Evolutionary conservation across 2,888 invertebrate species (phyloP), one percentile per base, ranked within the genome.

Genomic region (Malacosoma neustria): DNA sequence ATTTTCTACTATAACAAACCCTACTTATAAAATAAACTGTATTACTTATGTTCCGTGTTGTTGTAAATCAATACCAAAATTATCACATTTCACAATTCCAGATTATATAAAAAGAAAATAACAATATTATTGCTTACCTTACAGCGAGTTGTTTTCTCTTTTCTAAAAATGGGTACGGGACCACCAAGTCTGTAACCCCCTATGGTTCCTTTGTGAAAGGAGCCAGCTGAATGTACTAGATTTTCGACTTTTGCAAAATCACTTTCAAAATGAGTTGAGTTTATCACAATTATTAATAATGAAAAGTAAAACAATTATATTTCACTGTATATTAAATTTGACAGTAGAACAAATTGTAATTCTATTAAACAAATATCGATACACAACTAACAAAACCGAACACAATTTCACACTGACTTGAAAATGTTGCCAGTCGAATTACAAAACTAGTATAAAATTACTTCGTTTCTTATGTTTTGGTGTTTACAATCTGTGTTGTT

Each of bases 201-300:
- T 52, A 56, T 58, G 50, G 63, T 65, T 75, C 73, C 79, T 81
- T 81, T 80, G 80, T 77, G 72, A 73, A 74, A 72, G 69, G 58
- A 63, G 61, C 50, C 57, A 52, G 55, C 51, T 54, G 52, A 58
- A 46, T 35, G 45, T 51, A 63, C 58, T 51, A 54, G 40, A 49
- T 40, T 54, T 51, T 49, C 33, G 38, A 41, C 56, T 48, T 36
- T 46, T 32, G 14, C n/a, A 32, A 29, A 39, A 36, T 12, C 11
- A 33, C 11, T 36, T 34, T 11, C 29, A 15, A 13, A 7, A 15
- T 7, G 15, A 33, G 30, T 35, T 30, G 13, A 31, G 40, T 31
- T 36, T 36, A 39, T 42, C 45, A 47, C 50, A 49, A 46, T 45
- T 37, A 34, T 41, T 36, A 39, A 40, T 38, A 15, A n/a, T 32